Evolutionary conservation across 2,797 vertebrate species (phyloP).

Genomic region (Melanotaenia pygmaea): DNA sequence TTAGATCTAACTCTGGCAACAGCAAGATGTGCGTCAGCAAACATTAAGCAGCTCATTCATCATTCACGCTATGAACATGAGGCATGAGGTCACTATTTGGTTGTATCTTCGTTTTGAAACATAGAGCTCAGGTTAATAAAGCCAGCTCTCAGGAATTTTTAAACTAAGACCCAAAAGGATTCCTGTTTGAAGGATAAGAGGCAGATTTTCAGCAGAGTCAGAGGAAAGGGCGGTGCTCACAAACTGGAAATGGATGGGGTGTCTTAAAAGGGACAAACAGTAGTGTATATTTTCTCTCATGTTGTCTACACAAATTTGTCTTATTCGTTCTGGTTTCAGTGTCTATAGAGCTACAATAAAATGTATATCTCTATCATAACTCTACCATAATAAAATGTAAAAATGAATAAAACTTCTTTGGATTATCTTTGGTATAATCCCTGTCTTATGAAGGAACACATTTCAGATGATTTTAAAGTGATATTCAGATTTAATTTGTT

Average conservation of each 20-base stretch:
- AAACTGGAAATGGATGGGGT: not conserved
- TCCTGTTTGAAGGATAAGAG: constrained; percentile 10
- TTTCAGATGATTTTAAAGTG: not conserved
- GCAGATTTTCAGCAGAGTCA: not conserved
- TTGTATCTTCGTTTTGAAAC: constrained; percentile 37
- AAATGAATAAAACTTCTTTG: too few relatives aligned
- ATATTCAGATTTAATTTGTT: not conserved
- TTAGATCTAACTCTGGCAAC: constrained; percentile 51
- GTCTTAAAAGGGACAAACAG: too few relatives aligned
- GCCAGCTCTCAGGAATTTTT: constrained; percentile 30
- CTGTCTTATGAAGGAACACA: not conserved
- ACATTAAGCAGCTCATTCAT: constrained; percentile 67
- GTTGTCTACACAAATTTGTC: too few relatives aligned
- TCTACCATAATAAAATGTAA: too few relatives aligned
- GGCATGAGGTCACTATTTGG: constrained; percentile 53
- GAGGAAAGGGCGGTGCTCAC: not conserved
- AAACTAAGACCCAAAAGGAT: constrained; percentile 11
- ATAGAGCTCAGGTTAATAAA: constrained; percentile 42
- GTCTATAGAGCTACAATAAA: too few relatives aligned
- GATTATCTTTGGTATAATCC: too few relatives aligned
- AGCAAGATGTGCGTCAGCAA: constrained; percentile 67
- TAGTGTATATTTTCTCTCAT: too few relatives aligned
- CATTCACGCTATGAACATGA: constrained; percentile 58
- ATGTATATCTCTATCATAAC: too few relatives aligned
- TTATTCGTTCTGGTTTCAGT: too few relatives aligned